Conservation (phyloP, 2,113 vertebrate genomes). For the Sphaerodactylus townsendi region DNA sequence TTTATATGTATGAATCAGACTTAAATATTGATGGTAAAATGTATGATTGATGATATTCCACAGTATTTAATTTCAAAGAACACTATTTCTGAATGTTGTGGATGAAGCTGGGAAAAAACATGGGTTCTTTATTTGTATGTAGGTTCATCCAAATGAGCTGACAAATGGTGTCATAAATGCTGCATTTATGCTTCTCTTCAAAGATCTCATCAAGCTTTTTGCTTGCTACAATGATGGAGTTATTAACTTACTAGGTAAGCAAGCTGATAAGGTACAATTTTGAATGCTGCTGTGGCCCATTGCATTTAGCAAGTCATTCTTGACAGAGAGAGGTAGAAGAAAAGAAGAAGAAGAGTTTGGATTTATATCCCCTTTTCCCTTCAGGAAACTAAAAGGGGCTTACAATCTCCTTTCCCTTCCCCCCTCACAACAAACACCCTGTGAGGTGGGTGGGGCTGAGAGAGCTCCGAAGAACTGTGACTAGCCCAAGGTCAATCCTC, state of each 20-base stretch:
- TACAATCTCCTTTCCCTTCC: too few relatives aligned
- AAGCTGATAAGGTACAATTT: neutral
- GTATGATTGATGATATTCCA: neutral
- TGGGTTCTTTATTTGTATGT: constrained; percentile 51
- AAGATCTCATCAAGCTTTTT: constrained; percentile 98
- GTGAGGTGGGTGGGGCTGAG: too few relatives aligned
- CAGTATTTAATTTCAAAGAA: constrained; percentile 1
- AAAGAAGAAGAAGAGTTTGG: too few relatives aligned
- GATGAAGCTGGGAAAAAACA: neutral
- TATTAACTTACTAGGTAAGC: constrained; percentile 94
- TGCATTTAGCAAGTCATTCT: neutral
- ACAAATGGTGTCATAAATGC: constrained; percentile 95
- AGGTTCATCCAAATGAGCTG: constrained; percentile 94
- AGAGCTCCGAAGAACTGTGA: too few relatives aligned
- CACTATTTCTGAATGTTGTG: neutral
- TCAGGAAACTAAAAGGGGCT: too few relatives aligned
- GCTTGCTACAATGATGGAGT: constrained; percentile 98
- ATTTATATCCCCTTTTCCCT: too few relatives aligned
- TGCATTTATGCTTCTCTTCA: constrained; percentile 96
- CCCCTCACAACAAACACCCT: too few relatives aligned
- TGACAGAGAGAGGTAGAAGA: neutral
- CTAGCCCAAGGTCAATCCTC: too few relatives aligned
- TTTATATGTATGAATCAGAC: too few relatives aligned
- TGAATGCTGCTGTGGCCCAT: neutral
- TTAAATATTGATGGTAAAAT: neutral